Percentiles rank a stretch among this genome's conserved stretches.
Conservation (phyloP, 2,797 vertebrate species). For the Dendrocincla fuliginosa region DNA sequence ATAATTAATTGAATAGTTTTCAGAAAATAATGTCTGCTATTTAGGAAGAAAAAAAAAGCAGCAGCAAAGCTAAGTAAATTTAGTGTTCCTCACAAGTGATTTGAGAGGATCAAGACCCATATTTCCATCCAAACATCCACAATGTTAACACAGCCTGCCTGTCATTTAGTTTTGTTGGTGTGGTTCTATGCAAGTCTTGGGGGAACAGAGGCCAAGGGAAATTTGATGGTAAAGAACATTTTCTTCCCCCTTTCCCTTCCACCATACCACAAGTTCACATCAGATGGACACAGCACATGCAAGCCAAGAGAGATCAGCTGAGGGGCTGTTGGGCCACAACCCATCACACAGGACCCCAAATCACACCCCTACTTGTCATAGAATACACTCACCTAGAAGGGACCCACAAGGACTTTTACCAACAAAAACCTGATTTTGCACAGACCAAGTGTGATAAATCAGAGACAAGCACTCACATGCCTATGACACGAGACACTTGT, state of each 20-base stretch:
- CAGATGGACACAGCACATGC: neutral
- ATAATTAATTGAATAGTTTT: neutral
- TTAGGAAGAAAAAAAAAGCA: neutral
- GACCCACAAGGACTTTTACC: neutral
- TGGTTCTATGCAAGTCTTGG: neutral
- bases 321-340: neutral
- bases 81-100: neutral
- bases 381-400: neutral
- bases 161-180: neutral
- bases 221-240: neutral
- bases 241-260: neutral
- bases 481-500: neutral
- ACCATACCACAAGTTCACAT: neutral
- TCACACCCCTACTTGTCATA: accelerated
- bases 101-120: neutral
- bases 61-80: neutral
- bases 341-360: neutral
- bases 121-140: neutral
- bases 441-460: neutral
- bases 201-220: neutral
- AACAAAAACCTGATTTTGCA: neutral
- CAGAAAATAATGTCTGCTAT: neutral
- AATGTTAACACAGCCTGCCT: neutral
- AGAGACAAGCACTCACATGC: neutral
- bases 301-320: neutral